A percentile compares a stretch with the other conserved stretches of the same genome.
Evolutionary conservation across 2,888 invertebrate species (phyloP).

Genomic region (Mylabris sibirica): DNA sequence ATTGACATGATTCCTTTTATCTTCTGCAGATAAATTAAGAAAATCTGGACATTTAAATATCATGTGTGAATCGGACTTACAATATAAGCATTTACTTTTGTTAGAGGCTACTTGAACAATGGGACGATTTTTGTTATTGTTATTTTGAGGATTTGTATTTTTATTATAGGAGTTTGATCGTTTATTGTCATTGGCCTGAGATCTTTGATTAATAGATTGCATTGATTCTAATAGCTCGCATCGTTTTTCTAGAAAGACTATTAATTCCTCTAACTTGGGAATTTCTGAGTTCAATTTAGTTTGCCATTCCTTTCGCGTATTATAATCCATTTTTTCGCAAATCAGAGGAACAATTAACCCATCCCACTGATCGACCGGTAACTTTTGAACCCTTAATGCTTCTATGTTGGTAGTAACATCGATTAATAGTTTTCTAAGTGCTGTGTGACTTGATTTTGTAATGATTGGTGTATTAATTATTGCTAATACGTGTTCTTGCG

Average conservation of each 20-base stretch:
- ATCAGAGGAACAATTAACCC: slow-evolving; percentile 12
- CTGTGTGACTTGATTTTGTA: neutral
- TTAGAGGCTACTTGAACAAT: neutral
- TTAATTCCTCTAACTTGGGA: neutral
- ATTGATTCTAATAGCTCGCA: slow-evolving; percentile 15
- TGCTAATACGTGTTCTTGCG: slow-evolving; percentile 12
- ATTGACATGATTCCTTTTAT: neutral
- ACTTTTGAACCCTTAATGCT: slow-evolving; percentile 1
- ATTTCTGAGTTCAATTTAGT: neutral
- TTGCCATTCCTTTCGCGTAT: slow-evolving; percentile 14
- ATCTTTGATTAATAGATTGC: neutral
- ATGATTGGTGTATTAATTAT: slow-evolving; percentile 15
- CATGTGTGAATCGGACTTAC: neutral
- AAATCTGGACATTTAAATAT: slow-evolving; percentile 1
- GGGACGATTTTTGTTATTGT: neutral
- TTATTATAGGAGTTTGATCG: neutral
- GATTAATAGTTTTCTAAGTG: neutral
- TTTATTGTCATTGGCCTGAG: neutral
- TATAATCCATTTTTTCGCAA: slow-evolving; percentile 12
- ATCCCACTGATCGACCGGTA: slow-evolving; percentile 15
- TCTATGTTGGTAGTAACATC: neutral
- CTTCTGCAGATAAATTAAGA: neutral
- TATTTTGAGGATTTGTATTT: neutral
- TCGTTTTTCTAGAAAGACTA: slow-evolving; percentile 6
- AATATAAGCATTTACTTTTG: neutral